phyloP scores from a whole-genome alignment of 2,797 vertebrate species.

The Strix occidentalis region DNA sequence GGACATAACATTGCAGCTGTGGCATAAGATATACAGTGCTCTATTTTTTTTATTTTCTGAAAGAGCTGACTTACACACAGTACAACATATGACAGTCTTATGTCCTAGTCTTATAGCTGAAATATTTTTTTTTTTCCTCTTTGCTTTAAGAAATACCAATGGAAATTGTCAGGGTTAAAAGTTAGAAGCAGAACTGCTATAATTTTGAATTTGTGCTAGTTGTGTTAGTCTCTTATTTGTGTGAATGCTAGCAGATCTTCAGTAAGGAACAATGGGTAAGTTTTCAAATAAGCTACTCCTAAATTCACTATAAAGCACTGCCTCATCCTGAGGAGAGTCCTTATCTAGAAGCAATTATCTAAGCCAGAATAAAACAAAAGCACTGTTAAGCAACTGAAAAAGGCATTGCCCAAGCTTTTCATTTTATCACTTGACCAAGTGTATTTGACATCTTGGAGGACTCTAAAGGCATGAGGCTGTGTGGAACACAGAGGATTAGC shows the following conservation, averaged over 20 bases:
- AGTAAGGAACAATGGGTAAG: background rate
- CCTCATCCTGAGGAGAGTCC: background rate
- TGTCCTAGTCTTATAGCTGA: background rate
- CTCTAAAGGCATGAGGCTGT: background rate
- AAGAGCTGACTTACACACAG: background rate
- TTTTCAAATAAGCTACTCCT: background rate
- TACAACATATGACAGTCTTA: background rate
- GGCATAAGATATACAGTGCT: background rate
- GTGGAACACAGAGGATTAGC: background rate
- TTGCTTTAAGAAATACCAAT: background rate
- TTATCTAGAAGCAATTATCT: background rate
- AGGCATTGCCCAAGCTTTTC: background rate
- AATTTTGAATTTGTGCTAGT: background rate
- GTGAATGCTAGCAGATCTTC: background rate
- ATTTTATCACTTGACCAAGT: background rate
- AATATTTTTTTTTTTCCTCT: background rate
- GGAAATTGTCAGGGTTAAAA: background rate
- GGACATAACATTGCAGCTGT: background rate
- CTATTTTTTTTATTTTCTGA: background rate
- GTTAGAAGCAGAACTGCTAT: background rate
- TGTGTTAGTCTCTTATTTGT: background rate
- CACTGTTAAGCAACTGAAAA: background rate
- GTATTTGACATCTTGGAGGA: background rate
- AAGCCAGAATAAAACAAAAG: background rate
- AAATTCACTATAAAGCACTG: background rate